phyloP scores from a whole-genome alignment of 2,113 vertebrate genomes.

The Dipodomys merriami region DNA sequence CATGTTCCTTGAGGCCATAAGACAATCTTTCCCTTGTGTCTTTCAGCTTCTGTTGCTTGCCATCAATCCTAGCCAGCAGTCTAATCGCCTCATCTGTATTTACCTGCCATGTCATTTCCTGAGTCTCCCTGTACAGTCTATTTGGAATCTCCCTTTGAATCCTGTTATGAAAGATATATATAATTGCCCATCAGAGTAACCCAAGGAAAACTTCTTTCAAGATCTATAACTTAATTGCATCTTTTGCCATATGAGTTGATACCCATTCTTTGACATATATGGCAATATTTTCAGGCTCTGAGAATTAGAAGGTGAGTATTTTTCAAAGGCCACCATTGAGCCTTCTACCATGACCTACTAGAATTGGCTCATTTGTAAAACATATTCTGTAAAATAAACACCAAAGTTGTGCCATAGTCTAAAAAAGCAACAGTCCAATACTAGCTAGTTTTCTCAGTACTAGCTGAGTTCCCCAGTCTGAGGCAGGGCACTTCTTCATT shows the following conservation, averaged over 20 bases:
- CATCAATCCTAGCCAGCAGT: background rate
- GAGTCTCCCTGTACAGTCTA: background rate
- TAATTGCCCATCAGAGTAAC: background rate
- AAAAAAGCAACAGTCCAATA: background rate
- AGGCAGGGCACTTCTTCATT: background rate
- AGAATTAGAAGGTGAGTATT: background rate
- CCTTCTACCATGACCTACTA: background rate
- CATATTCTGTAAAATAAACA: background rate
- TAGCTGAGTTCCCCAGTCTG: background rate
- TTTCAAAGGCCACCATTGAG: background rate
- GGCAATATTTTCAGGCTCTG: background rate
- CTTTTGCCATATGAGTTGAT: conserved; percentile 5
- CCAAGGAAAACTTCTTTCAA: background rate
- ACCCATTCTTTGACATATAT: background rate
- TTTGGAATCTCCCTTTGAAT: background rate
- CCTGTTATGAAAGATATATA: background rate
- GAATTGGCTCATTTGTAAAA: background rate
- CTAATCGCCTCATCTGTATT: background rate
- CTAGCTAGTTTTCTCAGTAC: background rate
- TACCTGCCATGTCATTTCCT: background rate
- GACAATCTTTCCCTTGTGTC: background rate
- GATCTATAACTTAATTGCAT: background rate
- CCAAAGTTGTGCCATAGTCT: background rate
- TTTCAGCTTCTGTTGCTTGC: background rate
- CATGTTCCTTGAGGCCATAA: background rate